phyloP scores from a whole-genome alignment of 1,140 invertebrate species.

The Drosophila ironensis region DNA sequence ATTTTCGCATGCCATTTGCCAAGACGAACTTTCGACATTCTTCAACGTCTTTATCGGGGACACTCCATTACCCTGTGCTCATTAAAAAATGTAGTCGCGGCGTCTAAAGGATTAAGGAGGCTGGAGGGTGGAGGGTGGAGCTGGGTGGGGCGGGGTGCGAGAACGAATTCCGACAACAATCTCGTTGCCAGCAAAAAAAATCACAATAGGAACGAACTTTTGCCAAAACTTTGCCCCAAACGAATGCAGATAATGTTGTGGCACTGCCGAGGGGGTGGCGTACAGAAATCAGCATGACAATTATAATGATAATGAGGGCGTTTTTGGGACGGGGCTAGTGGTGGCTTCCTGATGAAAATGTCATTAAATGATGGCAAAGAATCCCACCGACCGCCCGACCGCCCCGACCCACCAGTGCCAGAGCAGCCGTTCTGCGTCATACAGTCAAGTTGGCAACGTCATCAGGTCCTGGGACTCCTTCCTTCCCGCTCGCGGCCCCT shows the following conservation, averaged over 20 bases:
- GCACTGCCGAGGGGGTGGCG: constrained; percentile 2
- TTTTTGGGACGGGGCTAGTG: not conserved
- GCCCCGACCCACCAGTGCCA: not conserved
- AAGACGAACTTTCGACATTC: constrained; percentile 45
- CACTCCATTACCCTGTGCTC: constrained; percentile 54
- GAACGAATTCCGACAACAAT: constrained; percentile 38
- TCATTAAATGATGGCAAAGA: constrained; percentile 73
- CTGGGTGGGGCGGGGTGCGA: not conserved
- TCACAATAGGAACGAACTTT: constrained; percentile 48
- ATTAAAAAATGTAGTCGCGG: constrained; percentile 65
- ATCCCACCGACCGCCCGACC: constrained; percentile 22
- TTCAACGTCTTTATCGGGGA: constrained; percentile 30
- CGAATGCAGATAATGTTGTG: constrained; percentile 56
- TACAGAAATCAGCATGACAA: constrained; percentile 74
- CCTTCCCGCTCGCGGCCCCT: constrained; percentile 18
- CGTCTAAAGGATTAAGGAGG: constrained; percentile 18
- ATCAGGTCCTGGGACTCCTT: constrained; percentile 32
- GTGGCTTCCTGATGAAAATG: constrained; percentile 63
- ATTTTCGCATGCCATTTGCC: constrained; percentile 45
- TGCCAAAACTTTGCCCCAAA: constrained; percentile 56
- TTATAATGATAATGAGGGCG: constrained; percentile 76
- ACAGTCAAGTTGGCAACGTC: constrained; percentile 50
- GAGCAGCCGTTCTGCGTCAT: constrained; percentile 22
- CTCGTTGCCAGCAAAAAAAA: constrained; percentile 40
- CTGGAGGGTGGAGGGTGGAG: no score